Conservation (phyloP, 2,888 invertebrate genomes). For the Sipha maydis region DNA sequence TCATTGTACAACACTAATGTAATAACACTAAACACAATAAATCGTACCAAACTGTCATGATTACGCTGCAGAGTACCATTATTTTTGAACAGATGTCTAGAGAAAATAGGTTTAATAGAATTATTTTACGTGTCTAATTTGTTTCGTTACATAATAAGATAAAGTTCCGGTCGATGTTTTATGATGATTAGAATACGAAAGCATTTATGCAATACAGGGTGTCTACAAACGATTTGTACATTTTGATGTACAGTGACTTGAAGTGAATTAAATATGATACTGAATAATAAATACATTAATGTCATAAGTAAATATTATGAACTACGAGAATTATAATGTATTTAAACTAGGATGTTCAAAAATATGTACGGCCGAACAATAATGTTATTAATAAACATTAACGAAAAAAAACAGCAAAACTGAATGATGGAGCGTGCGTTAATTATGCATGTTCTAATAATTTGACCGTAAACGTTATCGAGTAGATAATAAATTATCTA, state of each 20-base stretch:
- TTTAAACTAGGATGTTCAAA: no score
- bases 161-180: constrained; percentile 38
- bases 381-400: not conserved
- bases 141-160: constrained; percentile 18
- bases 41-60: not conserved
- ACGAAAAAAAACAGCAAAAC: not conserved
- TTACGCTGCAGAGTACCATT: no score
- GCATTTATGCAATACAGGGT: not conserved
- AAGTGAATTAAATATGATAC: no score
- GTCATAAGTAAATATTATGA: no score
- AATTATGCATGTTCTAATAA: not conserved
- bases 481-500: constrained; percentile 24
- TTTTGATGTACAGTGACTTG: not conserved
- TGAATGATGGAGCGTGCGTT: not conserved
- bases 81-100: constrained; percentile 1
- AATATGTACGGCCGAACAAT: no score
- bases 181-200: not conserved
- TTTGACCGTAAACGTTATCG: not conserved
- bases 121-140: constrained; percentile 13
- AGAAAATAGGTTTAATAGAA: no score
- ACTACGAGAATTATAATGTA: no score
- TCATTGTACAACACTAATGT: constrained; percentile 8
- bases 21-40: not conserved
- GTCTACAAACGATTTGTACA: not conserved
- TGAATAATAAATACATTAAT: no score